Evolutionary conservation across 2,113 vertebrate genomes (phyloP).

Genomic region (Mobula birostris): DNA sequence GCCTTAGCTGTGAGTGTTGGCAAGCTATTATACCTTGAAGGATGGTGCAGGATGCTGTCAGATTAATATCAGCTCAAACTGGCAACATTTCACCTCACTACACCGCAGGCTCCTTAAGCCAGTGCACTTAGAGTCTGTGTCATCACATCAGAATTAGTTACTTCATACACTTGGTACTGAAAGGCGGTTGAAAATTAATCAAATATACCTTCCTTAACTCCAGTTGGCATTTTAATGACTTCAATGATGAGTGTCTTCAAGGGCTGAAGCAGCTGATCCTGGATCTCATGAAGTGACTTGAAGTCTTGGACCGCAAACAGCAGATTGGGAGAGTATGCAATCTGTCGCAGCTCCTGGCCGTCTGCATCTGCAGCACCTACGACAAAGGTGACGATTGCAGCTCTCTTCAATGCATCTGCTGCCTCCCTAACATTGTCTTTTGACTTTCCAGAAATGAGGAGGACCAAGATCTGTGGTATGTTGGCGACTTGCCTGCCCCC

Average conservation of each 20-base stretch:
- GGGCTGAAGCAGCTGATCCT: constrained; percentile 49
- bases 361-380: constrained; percentile 78
- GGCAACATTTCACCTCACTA: neutral
- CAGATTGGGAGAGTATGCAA: constrained; percentile 65
- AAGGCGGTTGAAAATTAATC: neutral
- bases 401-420: constrained; percentile 62
- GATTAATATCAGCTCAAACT: neutral
- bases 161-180: neutral
- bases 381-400: constrained; percentile 73
- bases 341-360: constrained; percentile 62
- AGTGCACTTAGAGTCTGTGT: neutral
- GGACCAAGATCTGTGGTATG: constrained; percentile 77
- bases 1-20: neutral
- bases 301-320: constrained; percentile 54
- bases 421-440: constrained; percentile 62
- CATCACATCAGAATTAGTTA: neutral
- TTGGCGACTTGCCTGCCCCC: constrained; percentile 71
- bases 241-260: constrained; percentile 58
- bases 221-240: constrained; percentile 39
- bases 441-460: constrained; percentile 71
- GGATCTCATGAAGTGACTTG: constrained; percentile 49
- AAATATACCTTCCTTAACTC: constrained; percentile 12
- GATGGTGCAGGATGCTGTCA: no score
- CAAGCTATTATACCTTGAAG: neutral
- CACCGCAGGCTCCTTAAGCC: neutral